Evolutionary conservation across 2,113 vertebrate species (phyloP), one percentile per base, ranked within the genome.

Genomic region (Callionymus lyra): DNA sequence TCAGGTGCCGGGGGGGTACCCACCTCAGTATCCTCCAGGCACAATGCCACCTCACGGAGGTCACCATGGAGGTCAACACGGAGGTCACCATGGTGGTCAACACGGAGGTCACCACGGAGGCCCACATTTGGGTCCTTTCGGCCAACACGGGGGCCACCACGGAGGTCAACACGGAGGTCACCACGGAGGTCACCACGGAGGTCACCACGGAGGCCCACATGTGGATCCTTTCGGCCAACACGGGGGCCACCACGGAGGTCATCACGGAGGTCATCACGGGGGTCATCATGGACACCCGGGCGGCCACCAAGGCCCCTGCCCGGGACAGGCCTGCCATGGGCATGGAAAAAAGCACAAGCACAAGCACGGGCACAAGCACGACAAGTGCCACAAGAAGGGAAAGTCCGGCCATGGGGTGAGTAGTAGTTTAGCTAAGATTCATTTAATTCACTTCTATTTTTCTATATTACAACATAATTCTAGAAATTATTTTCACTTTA

Each of bases 391-490:
- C 60, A 77, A 78, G 45, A 65, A 59, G 33, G 73, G 72, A 27
- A 68, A 61, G 6, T 12, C 67, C 10, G 9, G 56, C 16, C 74
- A 63, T 1, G 68, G 75, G 52, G 79, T 81, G 55, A 79, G 64
- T 41, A 27, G 21, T 27, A n/a, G 21, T 27, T 27, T 27, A 27
- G 4, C 8, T 27, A 27, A 27, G 8, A 27, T 27, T 8, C 21
- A 8, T 8, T 27, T 8, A 27, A 27, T 27, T 27, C 21, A 5
- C 4, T 8, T 27, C 21, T 27, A 27, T 27, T n/a, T n/a, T n/a
- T n/a, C n/a, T n/a, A n/a, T n/a, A n/a, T n/a, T n/a, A n/a, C n/a
- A n/a, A n/a, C n/a, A n/a, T n/a, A n/a, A n/a, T n/a, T n/a, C n/a
- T n/a, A n/a, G n/a, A n/a, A n/a, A n/a, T n/a, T n/a, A n/a, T n/a